Evolutionary conservation across 1,140 invertebrate species (phyloP), one percentile per base, ranked within the genome.

Genomic region (Neodiprion virginianus): DNA sequence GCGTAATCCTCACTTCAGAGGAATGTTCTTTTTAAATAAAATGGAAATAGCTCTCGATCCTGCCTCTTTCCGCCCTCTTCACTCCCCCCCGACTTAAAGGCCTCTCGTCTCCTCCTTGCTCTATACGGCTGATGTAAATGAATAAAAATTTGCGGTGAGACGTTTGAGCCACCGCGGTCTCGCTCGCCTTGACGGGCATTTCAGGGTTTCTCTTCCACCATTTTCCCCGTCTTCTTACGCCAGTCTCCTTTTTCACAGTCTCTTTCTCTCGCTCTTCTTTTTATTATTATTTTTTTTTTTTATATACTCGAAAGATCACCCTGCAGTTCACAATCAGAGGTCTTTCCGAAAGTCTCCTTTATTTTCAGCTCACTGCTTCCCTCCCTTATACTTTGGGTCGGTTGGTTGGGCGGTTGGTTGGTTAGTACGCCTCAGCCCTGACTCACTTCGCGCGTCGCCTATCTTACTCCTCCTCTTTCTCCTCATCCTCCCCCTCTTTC

Each of bases 101-200:
- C 28, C 28, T 40, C 28, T 40, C 28, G 28, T 40, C 28, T 40
- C 28, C 28, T 40, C 28, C 28, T 40, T 40, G 2, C 28, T 65
- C 12, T 65, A 65, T 7, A 21, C 17, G 17, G 12, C 77, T 84
- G 85, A 85, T 88, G 86, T 87, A 85, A 87, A 88, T 88, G 86
- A 88, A 88, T 88, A 88, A 87, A 88, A 88, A 88, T 87, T 87
- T 85, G 83, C 79, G 81, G 76, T 49, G 28, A 40, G 28, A 40
- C 28, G 28, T 40, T 40, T 40, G 28, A 40, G 28, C 28, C 28
- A 40, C 28, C 76, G 80, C 84, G 85, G 84, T 81, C 84, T 77
- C 78, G 76, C 50, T 77, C 71, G 80, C 81, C 83, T 87, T 86
- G 83, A 86, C 82, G 85, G 80, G 84, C 81, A 88, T 84, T 86